phyloP scores from a whole-genome alignment of 2,797 vertebrate genomes.

The Myiothlypis coronata region DNA sequence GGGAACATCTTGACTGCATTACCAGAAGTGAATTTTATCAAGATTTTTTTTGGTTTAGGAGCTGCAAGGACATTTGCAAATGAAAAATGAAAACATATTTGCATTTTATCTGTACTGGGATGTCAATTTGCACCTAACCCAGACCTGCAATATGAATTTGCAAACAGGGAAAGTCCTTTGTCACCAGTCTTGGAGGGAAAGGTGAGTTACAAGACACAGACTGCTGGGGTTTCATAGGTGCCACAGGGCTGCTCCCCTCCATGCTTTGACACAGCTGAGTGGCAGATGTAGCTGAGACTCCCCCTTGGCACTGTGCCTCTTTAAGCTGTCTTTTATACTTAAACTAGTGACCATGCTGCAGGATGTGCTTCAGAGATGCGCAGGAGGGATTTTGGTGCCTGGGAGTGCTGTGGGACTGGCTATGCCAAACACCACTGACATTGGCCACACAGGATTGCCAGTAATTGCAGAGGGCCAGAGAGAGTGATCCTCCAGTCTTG shows the following conservation, averaged over 20 bases:
- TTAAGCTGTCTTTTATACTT: not conserved
- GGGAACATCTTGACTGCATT: not conserved
- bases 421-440: accelerated
- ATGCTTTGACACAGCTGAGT: not conserved
- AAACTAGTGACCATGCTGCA: not conserved
- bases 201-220: not conserved
- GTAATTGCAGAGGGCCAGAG: not conserved
- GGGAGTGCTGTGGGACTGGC: not conserved
- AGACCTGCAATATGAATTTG: not conserved
- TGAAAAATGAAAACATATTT: not conserved
- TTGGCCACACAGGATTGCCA: accelerated
- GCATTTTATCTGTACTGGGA: not conserved
- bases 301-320: not conserved
- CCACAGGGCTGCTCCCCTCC: not conserved
- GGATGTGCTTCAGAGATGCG: not conserved
- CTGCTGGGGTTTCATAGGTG: not conserved
- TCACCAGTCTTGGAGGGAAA: not conserved
- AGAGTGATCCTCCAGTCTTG: not conserved
- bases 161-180: not conserved
- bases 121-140: not conserved
- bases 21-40: not conserved
- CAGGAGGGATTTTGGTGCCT: not conserved
- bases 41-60: not conserved
- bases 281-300: not conserved
- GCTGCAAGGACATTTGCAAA: not conserved